Percentiles rank a stretch among this genome's conserved stretches.
Conservation (phyloP, 1,140 invertebrate genomes). For the Mycetomoellerius zeteki region DNA sequence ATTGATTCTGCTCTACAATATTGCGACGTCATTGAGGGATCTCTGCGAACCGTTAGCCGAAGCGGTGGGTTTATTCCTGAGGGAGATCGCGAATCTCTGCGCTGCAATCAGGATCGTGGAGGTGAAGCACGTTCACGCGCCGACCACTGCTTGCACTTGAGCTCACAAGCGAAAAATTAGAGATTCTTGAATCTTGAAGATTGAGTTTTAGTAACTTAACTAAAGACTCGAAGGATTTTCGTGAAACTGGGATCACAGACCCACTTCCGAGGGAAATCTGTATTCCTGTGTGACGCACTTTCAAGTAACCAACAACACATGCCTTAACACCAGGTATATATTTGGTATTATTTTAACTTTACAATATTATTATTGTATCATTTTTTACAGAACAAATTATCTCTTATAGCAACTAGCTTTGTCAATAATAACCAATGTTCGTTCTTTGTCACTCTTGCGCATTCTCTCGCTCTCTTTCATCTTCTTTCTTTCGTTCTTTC, state of each 20-base stretch:
- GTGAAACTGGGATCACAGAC: not conserved
- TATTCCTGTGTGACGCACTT: not conserved
- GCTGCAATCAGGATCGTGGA: constrained; percentile 86
- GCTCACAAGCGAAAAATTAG: not conserved
- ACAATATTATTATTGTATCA: constrained; percentile 84
- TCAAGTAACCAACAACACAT: constrained; percentile 64
- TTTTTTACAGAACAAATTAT: constrained; percentile 85
- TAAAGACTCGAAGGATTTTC: not conserved
- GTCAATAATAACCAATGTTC: constrained; percentile 85
- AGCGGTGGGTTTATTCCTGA: constrained; percentile 86
- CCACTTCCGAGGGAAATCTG: not conserved
- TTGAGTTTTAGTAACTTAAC: not conserved
- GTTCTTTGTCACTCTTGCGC: constrained; percentile 66
- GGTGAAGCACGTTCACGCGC: constrained; percentile 77
- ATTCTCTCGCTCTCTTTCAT: constrained; percentile 45
- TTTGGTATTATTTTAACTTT: constrained; percentile 85
- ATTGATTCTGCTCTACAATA: constrained; percentile 89
- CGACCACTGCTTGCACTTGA: constrained; percentile 69
- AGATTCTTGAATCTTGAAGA: not conserved
- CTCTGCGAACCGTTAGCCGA: constrained; percentile 89
- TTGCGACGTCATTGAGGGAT: constrained; percentile 88
- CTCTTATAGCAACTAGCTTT: constrained; percentile 82
- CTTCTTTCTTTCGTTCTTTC: not conserved
- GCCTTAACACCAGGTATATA: constrained; percentile 85
- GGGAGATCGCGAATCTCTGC: constrained; percentile 85